A percentile compares a stretch with the other conserved stretches of the same genome.
Conservation (phyloP, 2,888 invertebrate genomes). For the Thymelicus sylvestris region DNA sequence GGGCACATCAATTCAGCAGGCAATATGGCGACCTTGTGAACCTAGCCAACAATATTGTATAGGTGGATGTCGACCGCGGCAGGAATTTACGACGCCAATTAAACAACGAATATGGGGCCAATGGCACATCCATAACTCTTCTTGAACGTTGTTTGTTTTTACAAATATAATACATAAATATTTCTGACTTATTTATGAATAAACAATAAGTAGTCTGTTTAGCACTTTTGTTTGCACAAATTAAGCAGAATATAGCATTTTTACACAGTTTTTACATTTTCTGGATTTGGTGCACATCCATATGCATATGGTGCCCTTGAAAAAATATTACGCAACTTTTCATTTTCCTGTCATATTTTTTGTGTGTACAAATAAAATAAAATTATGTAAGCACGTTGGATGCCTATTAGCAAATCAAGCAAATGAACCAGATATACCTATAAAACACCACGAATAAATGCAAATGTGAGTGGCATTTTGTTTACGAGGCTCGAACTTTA, state of each 20-base stretch:
- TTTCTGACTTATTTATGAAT: conserved; percentile 28
- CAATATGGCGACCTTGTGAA: conserved; percentile 27
- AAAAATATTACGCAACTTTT: too few relatives aligned
- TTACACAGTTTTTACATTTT: too few relatives aligned
- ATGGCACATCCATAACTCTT: conserved; percentile 61
- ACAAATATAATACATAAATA: conserved; percentile 56
- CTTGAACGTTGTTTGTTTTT: conserved; percentile 55
- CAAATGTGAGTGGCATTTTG: conserved; percentile 61
- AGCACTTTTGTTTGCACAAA: too few relatives aligned
- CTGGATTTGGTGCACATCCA: too few relatives aligned
- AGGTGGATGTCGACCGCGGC: conserved; percentile 23
- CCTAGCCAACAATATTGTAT: conserved; percentile 25
- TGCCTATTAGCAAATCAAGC: too few relatives aligned
- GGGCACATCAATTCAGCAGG: conserved; percentile 24
- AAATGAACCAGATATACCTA: background rate
- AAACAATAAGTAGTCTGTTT: too few relatives aligned
- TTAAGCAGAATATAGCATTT: too few relatives aligned
- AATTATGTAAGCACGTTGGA: too few relatives aligned
- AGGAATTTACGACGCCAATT: conserved; percentile 29
- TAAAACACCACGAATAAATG: background rate
- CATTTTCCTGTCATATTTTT: too few relatives aligned
- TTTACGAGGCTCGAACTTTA: conserved; percentile 59
- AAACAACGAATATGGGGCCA: conserved; percentile 63
- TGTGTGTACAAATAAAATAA: too few relatives aligned
- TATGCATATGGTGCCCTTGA: too few relatives aligned